Evolutionary conservation across 2,888 invertebrate genomes (phyloP), one percentile per base, ranked within the genome.

Genomic region (Opisthograptis luteolata): DNA sequence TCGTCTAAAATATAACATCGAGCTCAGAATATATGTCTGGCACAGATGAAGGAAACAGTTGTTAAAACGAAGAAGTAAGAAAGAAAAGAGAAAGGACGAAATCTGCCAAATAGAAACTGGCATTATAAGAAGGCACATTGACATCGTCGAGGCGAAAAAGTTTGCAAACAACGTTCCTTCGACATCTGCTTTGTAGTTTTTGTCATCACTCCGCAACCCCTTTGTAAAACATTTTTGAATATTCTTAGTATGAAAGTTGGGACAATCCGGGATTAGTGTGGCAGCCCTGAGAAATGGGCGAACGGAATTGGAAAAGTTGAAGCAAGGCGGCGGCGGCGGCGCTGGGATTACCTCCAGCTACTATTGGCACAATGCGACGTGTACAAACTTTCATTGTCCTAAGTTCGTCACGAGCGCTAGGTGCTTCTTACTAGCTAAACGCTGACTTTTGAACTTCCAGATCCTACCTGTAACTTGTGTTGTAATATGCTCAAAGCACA

Each of bases 281-380:
- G 73, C 73, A 75, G 72, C 76, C 71, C 76, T 79, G 79, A 79
- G 77, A 76, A 81, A 78, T 77, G 73, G 76, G 65, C 62, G 75
- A 71, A 64, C 64, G 75, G 81, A 84, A 84, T 84, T 84, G 84
- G 82, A 83, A 85, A 85, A 85, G 82, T 85, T 85, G 76, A 67
- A 68, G 71, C 69, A 67, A 54, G 53, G 47, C 52, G 47, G 68
- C 62, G 65, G 61, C 61, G 62, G 68, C 63, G 65, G 35, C 64
- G 68, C 72, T 64, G 68, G 82, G 82, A 82, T 83, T 84, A 81
- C 77, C 43, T 63, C 70, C 63, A 62, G 59, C 63, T 66, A 72
- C 50, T 76, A 68, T 78, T 73, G 75, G 71, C 66, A 79, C 70
- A 75, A 71, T 70, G 73, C 70, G 70, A 77, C 70, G 65, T 67